A percentile compares a stretch with the other conserved stretches of the same genome.
Evolutionary conservation across 2,113 vertebrate species (phyloP).

Genomic region (Numida meleagris): DNA sequence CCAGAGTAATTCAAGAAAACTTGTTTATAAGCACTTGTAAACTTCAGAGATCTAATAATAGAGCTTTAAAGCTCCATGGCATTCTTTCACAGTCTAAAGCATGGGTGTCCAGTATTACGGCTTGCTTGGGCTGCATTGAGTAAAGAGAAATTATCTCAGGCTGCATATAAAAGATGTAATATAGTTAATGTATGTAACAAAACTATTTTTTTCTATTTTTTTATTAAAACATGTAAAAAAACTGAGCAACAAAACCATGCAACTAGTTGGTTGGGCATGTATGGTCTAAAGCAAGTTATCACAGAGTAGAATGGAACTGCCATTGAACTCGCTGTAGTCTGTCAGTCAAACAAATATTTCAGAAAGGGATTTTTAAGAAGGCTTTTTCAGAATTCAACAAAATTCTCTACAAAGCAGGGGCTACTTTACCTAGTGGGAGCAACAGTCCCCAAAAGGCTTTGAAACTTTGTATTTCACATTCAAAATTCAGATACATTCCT

Average conservation of each 20-base stretch:
- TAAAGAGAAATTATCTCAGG: too few relatives aligned
- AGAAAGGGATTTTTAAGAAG: neutral
- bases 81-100: neutral
- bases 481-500: neutral
- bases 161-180: neutral
- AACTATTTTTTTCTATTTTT: too few relatives aligned
- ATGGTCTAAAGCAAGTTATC: neutral
- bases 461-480: neutral
- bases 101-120: neutral
- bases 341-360: neutral
- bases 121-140: neutral
- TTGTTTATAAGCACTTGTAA: neutral
- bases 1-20: neutral
- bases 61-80: neutral
- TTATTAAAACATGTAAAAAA: too few relatives aligned
- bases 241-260: too few relatives aligned
- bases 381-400: neutral
- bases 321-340: neutral
- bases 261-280: too few relatives aligned
- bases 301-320: accelerated
- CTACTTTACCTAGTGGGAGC: neutral
- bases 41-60: neutral
- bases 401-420: neutral
- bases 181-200: too few relatives aligned
- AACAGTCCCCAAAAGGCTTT: neutral